Percentiles rank a stretch among this genome's conserved stretches.
phyloP scores from a whole-genome alignment of 92 coral and sea anemone species.

The Epizoanthus fatuus region DNA sequence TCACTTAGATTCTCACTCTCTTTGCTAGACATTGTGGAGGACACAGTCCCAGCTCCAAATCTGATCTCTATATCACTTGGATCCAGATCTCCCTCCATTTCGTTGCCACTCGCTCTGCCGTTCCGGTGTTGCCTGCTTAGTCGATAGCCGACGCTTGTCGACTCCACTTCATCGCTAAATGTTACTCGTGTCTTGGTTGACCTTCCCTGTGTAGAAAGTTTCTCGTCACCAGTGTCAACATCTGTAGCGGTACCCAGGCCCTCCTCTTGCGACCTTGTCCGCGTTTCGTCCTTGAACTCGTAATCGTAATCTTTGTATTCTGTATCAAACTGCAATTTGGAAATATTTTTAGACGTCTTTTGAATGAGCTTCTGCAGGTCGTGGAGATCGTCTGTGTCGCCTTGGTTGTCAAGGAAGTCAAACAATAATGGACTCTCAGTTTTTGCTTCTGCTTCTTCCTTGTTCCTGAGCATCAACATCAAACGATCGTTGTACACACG shows the following conservation, averaged over 20 bases:
- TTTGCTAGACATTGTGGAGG: background rate
- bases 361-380: slow-evolving; percentile 82
- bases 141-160: slow-evolving; percentile 42
- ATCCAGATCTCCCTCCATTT: slow-evolving; percentile 60
- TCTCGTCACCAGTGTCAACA: slow-evolving; percentile 23
- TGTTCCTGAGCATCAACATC: slow-evolving; percentile 75
- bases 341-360: slow-evolving; percentile 81
- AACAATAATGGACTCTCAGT: slow-evolving; percentile 77
- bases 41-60: slow-evolving; percentile 48
- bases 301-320: slow-evolving; percentile 71
- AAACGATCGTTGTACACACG: slow-evolving; percentile 89
- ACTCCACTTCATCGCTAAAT: slow-evolving; percentile 76
- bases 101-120: slow-evolving; percentile 28
- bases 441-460: slow-evolving; percentile 71
- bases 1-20: slow-evolving; percentile 35
- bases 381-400: slow-evolving; percentile 74
- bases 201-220: slow-evolving; percentile 4
- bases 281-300: slow-evolving; percentile 55
- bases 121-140: background rate
- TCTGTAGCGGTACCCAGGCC: slow-evolving; percentile 23
- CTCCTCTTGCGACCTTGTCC: slow-evolving; percentile 18
- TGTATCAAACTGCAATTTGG: slow-evolving; percentile 71
- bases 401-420: slow-evolving; percentile 81
- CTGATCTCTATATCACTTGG: slow-evolving; percentile 73
- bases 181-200: slow-evolving; percentile 52